These are phyloP conservation scores for Calyptommatus sinebrachiatus DNA, from an alignment of 2,113 vertebrate species.

Conservation along the genomic window DNA sequence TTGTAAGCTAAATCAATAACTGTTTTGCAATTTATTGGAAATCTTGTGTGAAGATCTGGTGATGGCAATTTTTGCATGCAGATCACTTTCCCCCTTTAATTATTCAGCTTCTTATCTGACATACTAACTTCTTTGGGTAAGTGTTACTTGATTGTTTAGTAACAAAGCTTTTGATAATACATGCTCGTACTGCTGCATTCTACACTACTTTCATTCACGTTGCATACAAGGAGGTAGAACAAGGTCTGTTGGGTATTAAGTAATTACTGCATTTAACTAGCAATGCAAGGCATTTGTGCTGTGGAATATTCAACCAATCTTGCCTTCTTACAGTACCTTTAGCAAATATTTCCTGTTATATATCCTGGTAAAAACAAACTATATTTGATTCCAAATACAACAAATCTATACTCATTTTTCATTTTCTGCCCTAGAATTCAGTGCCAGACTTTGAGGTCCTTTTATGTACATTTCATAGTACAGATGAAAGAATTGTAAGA, in stretches of 20 bases:
- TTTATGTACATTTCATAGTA: neutral
- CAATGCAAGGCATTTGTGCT: constrained; percentile 48
- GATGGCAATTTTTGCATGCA: constrained; percentile 63
- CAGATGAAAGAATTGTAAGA: constrained; percentile 2
- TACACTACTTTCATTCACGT: constrained; percentile 57
- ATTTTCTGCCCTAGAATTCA: neutral
- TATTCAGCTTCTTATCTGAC: constrained; percentile 56
- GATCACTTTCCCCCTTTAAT: constrained; percentile 56
- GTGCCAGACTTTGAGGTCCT: neutral
- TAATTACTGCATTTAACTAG: constrained; percentile 57
- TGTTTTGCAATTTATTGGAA: constrained; percentile 62
- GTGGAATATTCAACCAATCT: constrained; percentile 40
- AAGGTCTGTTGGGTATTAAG: constrained; percentile 56
- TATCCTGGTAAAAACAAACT: constrained; percentile 13
- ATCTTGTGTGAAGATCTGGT: constrained; percentile 58
- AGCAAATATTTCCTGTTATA: constrained; percentile 38
- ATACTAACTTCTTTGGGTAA: constrained; percentile 60
- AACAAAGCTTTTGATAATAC: constrained; percentile 56
- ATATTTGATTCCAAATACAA: constrained; percentile 22
- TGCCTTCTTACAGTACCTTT: constrained; percentile 22
- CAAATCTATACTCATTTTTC: neutral
- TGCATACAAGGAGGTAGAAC: constrained; percentile 35
- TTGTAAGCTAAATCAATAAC: constrained; percentile 27
- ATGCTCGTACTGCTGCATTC: constrained; percentile 46
- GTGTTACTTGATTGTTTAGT: constrained; percentile 66